These are phyloP conservation scores for Anseranas semipalmata DNA, from an alignment of 2,113 vertebrate species.

Conservation along the genomic window DNA sequence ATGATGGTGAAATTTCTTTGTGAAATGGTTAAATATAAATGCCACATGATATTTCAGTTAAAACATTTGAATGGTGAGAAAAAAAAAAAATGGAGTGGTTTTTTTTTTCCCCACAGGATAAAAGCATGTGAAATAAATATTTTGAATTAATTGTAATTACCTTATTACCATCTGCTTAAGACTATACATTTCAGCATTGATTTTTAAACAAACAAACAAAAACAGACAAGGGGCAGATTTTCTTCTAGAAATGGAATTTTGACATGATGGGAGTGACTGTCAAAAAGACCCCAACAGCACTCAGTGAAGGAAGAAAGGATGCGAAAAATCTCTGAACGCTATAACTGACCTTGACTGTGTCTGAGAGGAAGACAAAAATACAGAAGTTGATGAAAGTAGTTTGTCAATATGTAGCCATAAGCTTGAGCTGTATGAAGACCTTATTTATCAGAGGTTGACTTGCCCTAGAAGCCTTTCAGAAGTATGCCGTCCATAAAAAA, in stretches of 20 bases:
- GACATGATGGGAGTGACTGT: not conserved
- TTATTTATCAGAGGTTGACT: conserved; percentile 22
- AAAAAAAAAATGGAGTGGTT: not conserved
- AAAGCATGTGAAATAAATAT: not conserved
- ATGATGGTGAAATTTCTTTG: rapidly evolving
- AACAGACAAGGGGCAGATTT: not conserved
- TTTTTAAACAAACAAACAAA: not conserved
- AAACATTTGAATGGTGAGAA: not conserved
- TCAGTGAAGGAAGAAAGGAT: not conserved
- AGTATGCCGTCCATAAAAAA: not conserved
- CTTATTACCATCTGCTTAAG: not conserved
- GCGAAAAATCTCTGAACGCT: not conserved
- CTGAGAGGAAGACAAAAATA: conserved; percentile 23
- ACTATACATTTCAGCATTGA: not conserved
- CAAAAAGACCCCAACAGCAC: not conserved
- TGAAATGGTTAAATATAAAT: not conserved
- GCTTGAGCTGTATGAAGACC: not conserved
- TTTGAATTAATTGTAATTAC: not conserved
- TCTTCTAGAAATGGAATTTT: not conserved
- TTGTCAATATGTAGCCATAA: conserved; percentile 45
- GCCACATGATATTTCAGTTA: not conserved
- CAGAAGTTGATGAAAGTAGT: not conserved
- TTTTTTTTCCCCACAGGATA: not conserved
- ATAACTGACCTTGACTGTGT: not conserved
- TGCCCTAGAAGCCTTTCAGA: not conserved